Percentiles rank a stretch among this genome's conserved stretches.
phyloP scores from a whole-genome alignment of 1,140 invertebrate genomes.

The Eubasilissa regina region DNA sequence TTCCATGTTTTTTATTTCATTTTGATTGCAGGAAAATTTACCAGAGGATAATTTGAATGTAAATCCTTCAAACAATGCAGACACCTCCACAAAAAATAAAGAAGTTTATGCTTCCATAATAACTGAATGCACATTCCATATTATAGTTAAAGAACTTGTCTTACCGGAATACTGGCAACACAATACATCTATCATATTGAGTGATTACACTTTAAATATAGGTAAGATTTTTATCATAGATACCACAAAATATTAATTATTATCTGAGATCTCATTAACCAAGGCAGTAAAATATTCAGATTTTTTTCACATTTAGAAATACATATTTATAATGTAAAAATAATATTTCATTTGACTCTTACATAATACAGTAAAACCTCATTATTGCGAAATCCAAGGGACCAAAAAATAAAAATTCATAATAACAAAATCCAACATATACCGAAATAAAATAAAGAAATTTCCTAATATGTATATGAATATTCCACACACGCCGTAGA shows the following conservation, averaged over 20 bases:
- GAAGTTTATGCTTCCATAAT: constrained; percentile 19
- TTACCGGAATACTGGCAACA: constrained; percentile 52
- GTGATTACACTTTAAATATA: constrained; percentile 53
- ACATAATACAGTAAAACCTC: too few relatives aligned
- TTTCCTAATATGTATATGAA: too few relatives aligned
- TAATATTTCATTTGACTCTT: too few relatives aligned
- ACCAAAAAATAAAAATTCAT: too few relatives aligned
- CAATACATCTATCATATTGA: constrained; percentile 16
- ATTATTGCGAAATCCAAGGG: too few relatives aligned
- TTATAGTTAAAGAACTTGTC: constrained; percentile 44
- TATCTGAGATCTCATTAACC: too few relatives aligned
- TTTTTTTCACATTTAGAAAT: too few relatives aligned
- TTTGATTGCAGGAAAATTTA: background rate
- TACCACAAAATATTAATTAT: background rate
- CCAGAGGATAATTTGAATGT: background rate
- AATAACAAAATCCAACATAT: too few relatives aligned
- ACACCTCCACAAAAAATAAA: background rate
- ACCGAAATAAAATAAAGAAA: too few relatives aligned
- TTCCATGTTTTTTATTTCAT: constrained; percentile 1
- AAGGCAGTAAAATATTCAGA: too few relatives aligned
- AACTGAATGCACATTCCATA: constrained; percentile 44
- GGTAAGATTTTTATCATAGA: constrained; percentile 21
- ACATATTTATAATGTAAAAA: too few relatives aligned
- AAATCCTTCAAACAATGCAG: background rate
- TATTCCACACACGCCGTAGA: too few relatives aligned